Evolutionary conservation across 2,113 vertebrate genomes (phyloP), one percentile per base, ranked within the genome.

Genomic region (Pipa parva): DNA sequence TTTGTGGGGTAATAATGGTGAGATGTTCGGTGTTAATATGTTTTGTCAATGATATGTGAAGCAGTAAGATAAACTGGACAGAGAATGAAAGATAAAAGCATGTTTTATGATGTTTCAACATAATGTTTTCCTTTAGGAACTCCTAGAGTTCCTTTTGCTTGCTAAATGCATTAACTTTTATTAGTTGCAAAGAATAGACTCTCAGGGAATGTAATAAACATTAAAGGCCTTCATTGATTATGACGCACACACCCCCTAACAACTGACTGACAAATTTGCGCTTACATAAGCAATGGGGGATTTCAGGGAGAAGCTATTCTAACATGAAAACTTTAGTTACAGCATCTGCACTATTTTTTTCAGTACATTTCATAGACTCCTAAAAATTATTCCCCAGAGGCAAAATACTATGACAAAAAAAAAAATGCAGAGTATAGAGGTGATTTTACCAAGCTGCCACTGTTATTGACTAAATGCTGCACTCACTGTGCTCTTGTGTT

Each of bases 1-100:
- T 29, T 56, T 29, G 20, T n/a, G 83, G 83, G 74, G 5, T n/a
- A 54, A 15, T 4, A 13, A 28, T 26, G 51, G 22, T 26, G n/a
- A 15, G 39, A 26, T 26, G 52, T 11, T 56, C 12, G 26, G 27
- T 56, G 52, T 56, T 28, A 29, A 31, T 56, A 20, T 10, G 8
- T 2, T 18, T 15, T 29, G 52, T 56, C 17, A 52, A 17, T 26
- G 26, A 56, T 18, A 56, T 56, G 26, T 18, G n/a, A 26, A 25
- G 24, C 24, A 7, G 17, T 27, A 29, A 56, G 27, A 54, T n/a
- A 28, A 22, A 29, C 18, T 42, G 17, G 39, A n/a, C 39, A 5
- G 13, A 42, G 39, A 3, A 42, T 42, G n/a, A 11, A 42, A 42
- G 39, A 42, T 42, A 42, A 42, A 42, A 42, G 39, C 39, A n/a